Percentiles rank a stretch among this genome's conserved stretches.
phyloP scores from a whole-genome alignment of 37 sponge, comb jelly and placozoan species.

The Amphimedon queenslandica region DNA sequence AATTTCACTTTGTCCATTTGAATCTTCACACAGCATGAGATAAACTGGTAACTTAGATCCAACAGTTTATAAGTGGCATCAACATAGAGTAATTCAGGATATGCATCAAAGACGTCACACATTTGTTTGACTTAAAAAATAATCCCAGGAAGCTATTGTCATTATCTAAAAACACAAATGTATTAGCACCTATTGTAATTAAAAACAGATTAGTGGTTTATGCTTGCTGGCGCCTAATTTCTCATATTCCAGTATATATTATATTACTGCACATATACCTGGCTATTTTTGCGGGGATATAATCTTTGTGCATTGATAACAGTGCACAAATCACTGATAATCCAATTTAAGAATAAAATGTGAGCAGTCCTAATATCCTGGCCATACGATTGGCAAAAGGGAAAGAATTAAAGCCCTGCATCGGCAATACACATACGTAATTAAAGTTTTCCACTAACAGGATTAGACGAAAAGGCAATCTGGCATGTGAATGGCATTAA shows the following conservation, averaged over 20 bases:
- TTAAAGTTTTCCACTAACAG: too few relatives aligned
- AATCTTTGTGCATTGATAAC: too few relatives aligned
- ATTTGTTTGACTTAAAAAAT: conserved; percentile 17
- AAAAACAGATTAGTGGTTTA: background rate
- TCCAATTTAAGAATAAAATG: too few relatives aligned
- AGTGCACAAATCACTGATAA: too few relatives aligned
- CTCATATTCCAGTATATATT: background rate
- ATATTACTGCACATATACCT: too few relatives aligned
- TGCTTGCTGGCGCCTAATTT: background rate
- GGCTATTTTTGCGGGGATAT: too few relatives aligned
- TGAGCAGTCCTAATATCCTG: too few relatives aligned
- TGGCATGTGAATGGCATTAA: too few relatives aligned
- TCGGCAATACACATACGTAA: too few relatives aligned
- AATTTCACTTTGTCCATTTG: conserved; percentile 60
- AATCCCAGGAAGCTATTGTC: conserved; percentile 14
- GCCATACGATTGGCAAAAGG: too few relatives aligned
- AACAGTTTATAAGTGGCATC: conserved; percentile 52
- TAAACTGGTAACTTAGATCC: conserved; percentile 28
- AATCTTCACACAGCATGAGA: conserved; percentile 34
- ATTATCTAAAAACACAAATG: conserved; percentile 16
- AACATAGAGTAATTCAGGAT: conserved; percentile 37
- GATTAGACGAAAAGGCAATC: too few relatives aligned
- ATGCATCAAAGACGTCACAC: conserved; percentile 17
- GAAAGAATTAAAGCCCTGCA: too few relatives aligned
- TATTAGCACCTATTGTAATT: background rate